Conservation (phyloP, 2,888 invertebrate genomes). For the Teleiodes luculella region DNA sequence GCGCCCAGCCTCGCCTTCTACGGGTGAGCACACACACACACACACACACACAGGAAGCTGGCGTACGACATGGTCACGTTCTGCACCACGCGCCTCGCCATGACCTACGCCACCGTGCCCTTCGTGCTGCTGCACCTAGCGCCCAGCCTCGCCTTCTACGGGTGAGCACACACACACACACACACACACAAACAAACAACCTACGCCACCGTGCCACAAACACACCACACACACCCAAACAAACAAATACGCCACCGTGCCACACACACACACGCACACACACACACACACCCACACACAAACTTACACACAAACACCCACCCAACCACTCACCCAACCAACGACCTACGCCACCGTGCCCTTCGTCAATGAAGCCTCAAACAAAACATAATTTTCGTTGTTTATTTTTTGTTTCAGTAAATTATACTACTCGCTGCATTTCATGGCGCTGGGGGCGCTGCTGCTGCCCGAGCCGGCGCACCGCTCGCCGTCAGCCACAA, state of each 20-base stretch:
- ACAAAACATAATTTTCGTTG: background rate
- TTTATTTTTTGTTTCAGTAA: constrained; percentile 61
- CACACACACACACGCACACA: too few relatives aligned
- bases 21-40: constrained; percentile 87
- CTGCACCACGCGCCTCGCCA: constrained; percentile 87
- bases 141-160: constrained; percentile 86
- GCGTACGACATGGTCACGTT: constrained; percentile 92
- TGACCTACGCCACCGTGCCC: constrained; percentile 94
- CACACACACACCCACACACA: too few relatives aligned
- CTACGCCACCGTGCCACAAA: too few relatives aligned
- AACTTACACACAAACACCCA: too few relatives aligned
- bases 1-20: constrained; percentile 86
- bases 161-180: too few relatives aligned
- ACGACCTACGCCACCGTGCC: too few relatives aligned
- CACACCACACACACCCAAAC: too few relatives aligned
- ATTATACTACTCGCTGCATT: constrained; percentile 75
- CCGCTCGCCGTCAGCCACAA: background rate
- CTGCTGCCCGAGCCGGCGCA: constrained; percentile 46
- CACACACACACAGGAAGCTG: constrained; percentile 82
- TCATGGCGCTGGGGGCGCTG: constrained; percentile 67
- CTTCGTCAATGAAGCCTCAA: too few relatives aligned
- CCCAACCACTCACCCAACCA: too few relatives aligned
- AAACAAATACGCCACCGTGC: too few relatives aligned
- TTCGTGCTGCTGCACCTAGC: constrained; percentile 93
- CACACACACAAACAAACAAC: too few relatives aligned